A percentile compares a stretch with the other conserved stretches of the same genome.
Evolutionary conservation across 2,797 vertebrate species (phyloP).

Genomic region (Peromyscus eremicus): DNA sequence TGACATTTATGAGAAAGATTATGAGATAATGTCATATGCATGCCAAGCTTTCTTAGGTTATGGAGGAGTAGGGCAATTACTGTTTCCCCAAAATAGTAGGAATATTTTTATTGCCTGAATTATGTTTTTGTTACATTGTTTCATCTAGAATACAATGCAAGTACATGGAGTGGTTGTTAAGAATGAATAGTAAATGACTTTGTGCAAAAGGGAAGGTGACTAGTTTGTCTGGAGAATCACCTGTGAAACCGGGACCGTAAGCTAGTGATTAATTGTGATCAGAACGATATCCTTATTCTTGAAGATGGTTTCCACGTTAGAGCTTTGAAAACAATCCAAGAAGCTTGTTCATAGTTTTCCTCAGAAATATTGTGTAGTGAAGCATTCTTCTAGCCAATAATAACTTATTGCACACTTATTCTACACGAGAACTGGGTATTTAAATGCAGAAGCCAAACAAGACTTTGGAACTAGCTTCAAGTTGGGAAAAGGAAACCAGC

Average conservation of each 20-base stretch:
- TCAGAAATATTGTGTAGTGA: neutral
- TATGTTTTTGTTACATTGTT: neutral
- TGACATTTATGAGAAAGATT: conserved; percentile 17
- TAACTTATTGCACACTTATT: neutral
- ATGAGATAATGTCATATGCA: neutral
- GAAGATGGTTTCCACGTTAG: neutral
- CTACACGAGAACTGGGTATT: neutral
- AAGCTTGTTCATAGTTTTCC: neutral
- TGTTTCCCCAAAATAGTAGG: neutral
- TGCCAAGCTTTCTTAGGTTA: neutral
- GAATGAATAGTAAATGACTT: neutral
- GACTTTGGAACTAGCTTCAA: neutral
- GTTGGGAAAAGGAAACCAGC: neutral
- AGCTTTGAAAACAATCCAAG: neutral
- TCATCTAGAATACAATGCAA: neutral
- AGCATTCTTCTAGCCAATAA: neutral
- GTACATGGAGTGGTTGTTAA: neutral
- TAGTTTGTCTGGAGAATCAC: neutral
- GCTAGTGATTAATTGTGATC: neutral
- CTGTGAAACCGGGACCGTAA: neutral
- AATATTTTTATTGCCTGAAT: conserved; percentile 30
- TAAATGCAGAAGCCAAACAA: neutral
- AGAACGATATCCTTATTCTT: conserved; percentile 1
- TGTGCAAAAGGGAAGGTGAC: neutral
- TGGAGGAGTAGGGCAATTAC: neutral